Evolutionary conservation across 2,113 vertebrate genomes (phyloP), one percentile per base, ranked within the genome.

Genomic region (Corydoras maculifer): DNA sequence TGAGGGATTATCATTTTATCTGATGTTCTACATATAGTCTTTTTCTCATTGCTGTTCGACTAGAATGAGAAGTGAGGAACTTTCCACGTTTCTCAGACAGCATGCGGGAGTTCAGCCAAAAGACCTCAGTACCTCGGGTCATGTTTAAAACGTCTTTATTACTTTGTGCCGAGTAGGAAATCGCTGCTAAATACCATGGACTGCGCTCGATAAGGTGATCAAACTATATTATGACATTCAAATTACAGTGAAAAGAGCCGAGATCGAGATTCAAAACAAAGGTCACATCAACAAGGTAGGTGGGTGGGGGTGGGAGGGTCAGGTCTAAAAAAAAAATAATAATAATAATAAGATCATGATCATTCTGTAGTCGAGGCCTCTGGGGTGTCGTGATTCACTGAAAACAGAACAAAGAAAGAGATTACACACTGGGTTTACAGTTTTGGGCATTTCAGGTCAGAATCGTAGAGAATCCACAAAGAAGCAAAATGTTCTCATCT

Each of bases 351-450:
- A 29, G 48, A 18, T 55, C 29, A 10, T 14, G 25, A 54, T 89
- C 84, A 91, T 12, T 91, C 88, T 53, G 86, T 75, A 32, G 88
- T 9, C 5, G 88, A 63, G 10, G 89, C 18, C 31, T 90, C 88
- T 68, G 68, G 82, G 4, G 88, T 82, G 72, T 91, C 89, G 31
- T 87, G 82, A 70, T 83, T 87, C 9, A 91, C 89, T 91, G 76
- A 32, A 30, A 73, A 70, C 5, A 60, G 70, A 78, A 68, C 5
- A 58, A n/a, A 62, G 14, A 53, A 8, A 51, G 11, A 3, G 11
- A 3, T 58, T 43, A 43, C 35, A 43, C 4, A 43, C 35, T 43
- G 35, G 35, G 4, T 43, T 43, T 43, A 43, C 35, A 43, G 35
- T 43, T 8, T 43, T 2, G 7, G 35, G 35, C 35, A 43, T 43